Conservation (phyloP, 2,888 invertebrate species). For the Adela reaumurella region DNA sequence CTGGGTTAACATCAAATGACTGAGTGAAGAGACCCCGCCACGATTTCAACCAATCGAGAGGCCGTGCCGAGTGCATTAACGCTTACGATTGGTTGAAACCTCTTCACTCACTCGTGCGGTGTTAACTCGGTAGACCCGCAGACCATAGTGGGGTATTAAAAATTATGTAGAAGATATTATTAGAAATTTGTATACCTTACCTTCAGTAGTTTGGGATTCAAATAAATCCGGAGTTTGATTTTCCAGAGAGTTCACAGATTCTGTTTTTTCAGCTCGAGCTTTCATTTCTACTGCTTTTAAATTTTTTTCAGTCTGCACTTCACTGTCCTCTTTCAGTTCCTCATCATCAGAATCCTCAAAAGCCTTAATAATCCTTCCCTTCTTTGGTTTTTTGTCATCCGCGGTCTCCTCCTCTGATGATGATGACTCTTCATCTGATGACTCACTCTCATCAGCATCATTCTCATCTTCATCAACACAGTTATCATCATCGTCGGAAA, state of each 20-base stretch:
- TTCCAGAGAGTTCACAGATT: no score
- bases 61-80: no score
- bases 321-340: slow-evolving; percentile 8
- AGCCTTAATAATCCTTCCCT: slow-evolving; percentile 43
- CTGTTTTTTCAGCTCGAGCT: no score
- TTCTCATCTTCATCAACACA: slow-evolving; percentile 21
- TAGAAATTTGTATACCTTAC: neutral
- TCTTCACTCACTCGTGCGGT: no score
- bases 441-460: slow-evolving; percentile 17
- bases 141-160: no score
- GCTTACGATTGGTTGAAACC: no score
- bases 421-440: slow-evolving; percentile 28
- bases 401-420: slow-evolving; percentile 22
- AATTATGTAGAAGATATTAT: no score
- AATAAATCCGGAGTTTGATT: neutral
- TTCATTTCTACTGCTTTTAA: no score
- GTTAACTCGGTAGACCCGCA: no score
- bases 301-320: neutral
- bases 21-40: no score
- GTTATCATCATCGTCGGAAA: slow-evolving; percentile 30
- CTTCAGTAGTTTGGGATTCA: neutral
- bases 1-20: no score
- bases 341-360: slow-evolving; percentile 51
- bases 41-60: no score
- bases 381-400: slow-evolving; percentile 21